phyloP scores from a whole-genome alignment of 2,888 invertebrate species.

The Napeogenes sylphis region DNA sequence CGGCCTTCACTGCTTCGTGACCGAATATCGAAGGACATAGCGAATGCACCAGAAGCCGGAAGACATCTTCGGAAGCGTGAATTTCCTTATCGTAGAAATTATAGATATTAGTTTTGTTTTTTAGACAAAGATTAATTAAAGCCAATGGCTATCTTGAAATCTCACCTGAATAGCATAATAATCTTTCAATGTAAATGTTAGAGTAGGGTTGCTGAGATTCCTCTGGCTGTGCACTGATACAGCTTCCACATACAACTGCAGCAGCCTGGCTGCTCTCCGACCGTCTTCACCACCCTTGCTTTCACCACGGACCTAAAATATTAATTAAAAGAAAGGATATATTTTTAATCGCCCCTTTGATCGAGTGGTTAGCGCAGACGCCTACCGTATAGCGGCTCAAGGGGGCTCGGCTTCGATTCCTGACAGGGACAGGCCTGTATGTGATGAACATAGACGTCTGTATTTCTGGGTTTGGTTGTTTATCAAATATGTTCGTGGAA shows the following conservation, averaged over 20 bases:
- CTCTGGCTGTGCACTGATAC: conserved; percentile 86
- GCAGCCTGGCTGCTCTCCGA: conserved; percentile 78
- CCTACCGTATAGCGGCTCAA: no score
- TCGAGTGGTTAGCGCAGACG: no score
- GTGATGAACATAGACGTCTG: no score
- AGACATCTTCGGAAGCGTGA: conserved; percentile 84
- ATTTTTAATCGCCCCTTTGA: background rate
- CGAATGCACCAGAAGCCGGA: conserved; percentile 90
- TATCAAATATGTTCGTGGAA: no score
- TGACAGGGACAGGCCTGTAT: no score
- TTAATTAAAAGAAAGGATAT: background rate
- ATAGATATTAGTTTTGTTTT: conserved; percentile 3
- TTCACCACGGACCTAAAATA: conserved; percentile 76
- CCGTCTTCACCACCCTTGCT: conserved; percentile 76
- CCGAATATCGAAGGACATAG: conserved; percentile 95
- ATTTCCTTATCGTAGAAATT: conserved; percentile 79
- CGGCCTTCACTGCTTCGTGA: conserved; percentile 93
- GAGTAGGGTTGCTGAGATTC: conserved; percentile 77
- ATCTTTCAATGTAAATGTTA: conserved; percentile 84
- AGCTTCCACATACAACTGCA: conserved; percentile 87
- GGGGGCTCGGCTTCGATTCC: no score
- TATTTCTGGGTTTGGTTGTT: no score
- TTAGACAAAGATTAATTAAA: background rate
- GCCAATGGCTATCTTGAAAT: background rate
- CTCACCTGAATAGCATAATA: conserved; percentile 84